These are phyloP conservation scores for Eulimnadia texana DNA, from an alignment of 1,140 invertebrate species.

Conservation along the genomic window DNA sequence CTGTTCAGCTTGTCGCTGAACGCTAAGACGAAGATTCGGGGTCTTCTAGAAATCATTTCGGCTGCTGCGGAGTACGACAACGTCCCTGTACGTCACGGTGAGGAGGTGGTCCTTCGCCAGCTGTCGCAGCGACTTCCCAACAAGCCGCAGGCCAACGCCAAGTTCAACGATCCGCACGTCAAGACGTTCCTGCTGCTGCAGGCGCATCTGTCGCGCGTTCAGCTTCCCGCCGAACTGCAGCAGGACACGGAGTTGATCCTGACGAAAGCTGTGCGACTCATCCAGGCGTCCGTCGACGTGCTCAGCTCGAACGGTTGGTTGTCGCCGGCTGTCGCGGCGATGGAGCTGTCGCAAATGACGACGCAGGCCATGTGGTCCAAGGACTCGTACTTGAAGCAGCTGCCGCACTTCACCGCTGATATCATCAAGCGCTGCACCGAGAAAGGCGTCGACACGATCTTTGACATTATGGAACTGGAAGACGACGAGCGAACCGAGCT, in stretches of 20 bases:
- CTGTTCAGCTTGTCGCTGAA: slow-evolving; percentile 93
- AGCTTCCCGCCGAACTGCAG: slow-evolving; percentile 87
- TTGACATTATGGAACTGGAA: slow-evolving; percentile 97
- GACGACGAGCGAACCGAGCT: slow-evolving; percentile 80
- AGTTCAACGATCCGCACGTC: slow-evolving; percentile 91
- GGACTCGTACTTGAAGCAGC: slow-evolving; percentile 91
- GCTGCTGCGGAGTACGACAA: slow-evolving; percentile 93
- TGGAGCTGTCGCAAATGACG: slow-evolving; percentile 99
- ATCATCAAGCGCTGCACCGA: slow-evolving; percentile 83
- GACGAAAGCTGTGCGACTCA: slow-evolving; percentile 56
- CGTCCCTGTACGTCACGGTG: slow-evolving; percentile 85
- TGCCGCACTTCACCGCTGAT: slow-evolving; percentile 86
- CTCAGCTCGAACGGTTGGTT: slow-evolving; percentile 96
- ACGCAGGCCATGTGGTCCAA: slow-evolving; percentile 99
- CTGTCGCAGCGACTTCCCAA: slow-evolving; percentile 64
- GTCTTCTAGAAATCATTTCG: slow-evolving; percentile 93
- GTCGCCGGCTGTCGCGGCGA: slow-evolving; percentile 91
- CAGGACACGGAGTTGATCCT: slow-evolving; percentile 88
- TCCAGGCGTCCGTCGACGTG: slow-evolving; percentile 98
- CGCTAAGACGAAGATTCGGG: slow-evolving; percentile 92
- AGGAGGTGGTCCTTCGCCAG: slow-evolving; percentile 75
- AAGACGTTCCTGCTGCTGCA: slow-evolving; percentile 94
- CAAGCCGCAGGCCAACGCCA: slow-evolving; percentile 44
- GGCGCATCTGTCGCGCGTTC: slow-evolving; percentile 86
- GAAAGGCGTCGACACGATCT: slow-evolving; percentile 82